Conservation (phyloP, 2,888 invertebrate species). For the Cerastis rubricosa region DNA sequence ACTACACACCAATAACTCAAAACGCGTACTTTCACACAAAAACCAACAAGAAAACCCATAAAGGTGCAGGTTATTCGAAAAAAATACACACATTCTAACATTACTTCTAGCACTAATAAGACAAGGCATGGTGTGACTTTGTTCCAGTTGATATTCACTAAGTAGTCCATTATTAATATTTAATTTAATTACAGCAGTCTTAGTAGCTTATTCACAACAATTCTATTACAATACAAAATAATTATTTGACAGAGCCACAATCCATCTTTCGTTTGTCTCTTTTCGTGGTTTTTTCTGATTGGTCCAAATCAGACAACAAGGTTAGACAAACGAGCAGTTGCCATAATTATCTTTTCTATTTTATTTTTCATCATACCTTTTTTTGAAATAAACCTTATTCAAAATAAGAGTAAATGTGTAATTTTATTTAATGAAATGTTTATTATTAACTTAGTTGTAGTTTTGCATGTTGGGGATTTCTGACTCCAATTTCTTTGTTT, state of each 20-base stretch:
- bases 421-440: background rate
- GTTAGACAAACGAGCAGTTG: conserved; percentile 46
- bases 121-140: conserved; percentile 93
- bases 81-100: conserved; percentile 91
- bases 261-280: conserved; percentile 89
- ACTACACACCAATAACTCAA: conserved; percentile 87
- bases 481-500: background rate
- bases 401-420: background rate
- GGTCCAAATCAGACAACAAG: conserved; percentile 88
- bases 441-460: background rate
- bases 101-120: conserved; percentile 92
- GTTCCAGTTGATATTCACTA: conserved; percentile 91
- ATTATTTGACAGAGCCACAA: conserved; percentile 86
- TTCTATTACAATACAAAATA: conserved; percentile 83
- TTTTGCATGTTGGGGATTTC: background rate
- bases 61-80: conserved; percentile 67
- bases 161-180: conserved; percentile 87
- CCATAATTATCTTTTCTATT: conserved; percentile 6
- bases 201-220: conserved; percentile 75
- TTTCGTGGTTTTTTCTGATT: conserved; percentile 90
- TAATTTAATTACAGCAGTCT: conserved; percentile 77
- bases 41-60: conserved; percentile 67
- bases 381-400: background rate
- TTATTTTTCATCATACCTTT: background rate
- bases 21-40: conserved; percentile 70